phyloP scores from a whole-genome alignment of 2,888 invertebrate species.

The Machimus atricapillus region DNA sequence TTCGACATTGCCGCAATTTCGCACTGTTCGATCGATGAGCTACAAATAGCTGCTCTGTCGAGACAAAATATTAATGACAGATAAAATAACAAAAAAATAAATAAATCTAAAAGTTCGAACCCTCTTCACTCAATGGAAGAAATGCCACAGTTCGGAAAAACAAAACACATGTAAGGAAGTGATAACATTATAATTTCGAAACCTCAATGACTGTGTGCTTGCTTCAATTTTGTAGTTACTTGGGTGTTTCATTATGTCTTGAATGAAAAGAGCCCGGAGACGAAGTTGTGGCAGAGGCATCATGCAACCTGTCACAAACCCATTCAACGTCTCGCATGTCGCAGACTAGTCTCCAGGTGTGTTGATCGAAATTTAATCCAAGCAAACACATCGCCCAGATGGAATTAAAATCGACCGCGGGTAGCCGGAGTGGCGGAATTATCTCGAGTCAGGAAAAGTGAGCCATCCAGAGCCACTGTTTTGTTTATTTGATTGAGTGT shows the following conservation, averaged over 20 bases:
- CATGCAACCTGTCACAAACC: background rate
- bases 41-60: background rate
- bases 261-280: background rate
- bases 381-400: background rate
- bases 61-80: background rate
- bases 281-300: background rate
- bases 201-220: background rate
- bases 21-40: background rate
- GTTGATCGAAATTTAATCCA: conserved; percentile 12
- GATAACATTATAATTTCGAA: background rate
- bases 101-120: background rate
- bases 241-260: background rate
- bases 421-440: background rate
- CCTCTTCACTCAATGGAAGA: background rate
- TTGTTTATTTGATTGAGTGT: background rate
- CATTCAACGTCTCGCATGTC: background rate
- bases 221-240: background rate
- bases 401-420: background rate
- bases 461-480: background rate
- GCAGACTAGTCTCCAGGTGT: conserved; percentile 6
- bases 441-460: background rate
- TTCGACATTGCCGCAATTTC: background rate
- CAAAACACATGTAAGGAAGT: background rate
- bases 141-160: background rate
- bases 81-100: background rate